phyloP scores from a whole-genome alignment of 1,140 invertebrate genomes.

The Ostrea denselamellosa region DNA sequence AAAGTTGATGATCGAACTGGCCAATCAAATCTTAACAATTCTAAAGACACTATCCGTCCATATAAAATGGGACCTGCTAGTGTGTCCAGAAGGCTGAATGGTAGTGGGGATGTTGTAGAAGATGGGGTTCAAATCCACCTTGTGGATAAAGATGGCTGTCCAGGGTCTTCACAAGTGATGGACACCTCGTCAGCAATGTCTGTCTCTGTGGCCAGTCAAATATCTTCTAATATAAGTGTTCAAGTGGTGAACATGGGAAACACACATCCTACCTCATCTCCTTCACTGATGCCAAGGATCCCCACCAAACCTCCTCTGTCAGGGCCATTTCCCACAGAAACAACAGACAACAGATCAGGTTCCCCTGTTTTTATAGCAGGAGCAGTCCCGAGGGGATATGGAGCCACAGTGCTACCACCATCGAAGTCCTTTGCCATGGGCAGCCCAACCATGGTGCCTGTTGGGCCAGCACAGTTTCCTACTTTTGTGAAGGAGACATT shows the following conservation, averaged over 20 bases:
- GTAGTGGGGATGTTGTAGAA: slow-evolving; percentile 42
- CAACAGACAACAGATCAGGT: neutral
- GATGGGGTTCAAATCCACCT: slow-evolving; percentile 41
- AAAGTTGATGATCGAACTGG: slow-evolving; percentile 42
- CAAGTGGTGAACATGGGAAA: slow-evolving; percentile 38
- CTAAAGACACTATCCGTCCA: slow-evolving; percentile 27
- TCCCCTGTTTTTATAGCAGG: neutral
- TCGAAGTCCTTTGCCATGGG: slow-evolving; percentile 45
- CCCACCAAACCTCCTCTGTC: slow-evolving; percentile 43
- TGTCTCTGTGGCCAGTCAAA: slow-evolving; percentile 42
- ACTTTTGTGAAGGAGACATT: slow-evolving; percentile 7
- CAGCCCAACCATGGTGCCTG: slow-evolving; percentile 33
- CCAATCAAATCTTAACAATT: slow-evolving; percentile 35
- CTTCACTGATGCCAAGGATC: slow-evolving; percentile 12
- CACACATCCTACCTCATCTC: slow-evolving; percentile 41
- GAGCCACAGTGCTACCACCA: slow-evolving; percentile 7
- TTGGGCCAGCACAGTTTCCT: neutral
- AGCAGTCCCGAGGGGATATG: slow-evolving; percentile 1
- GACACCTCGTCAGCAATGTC: slow-evolving; percentile 37
- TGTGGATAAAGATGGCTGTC: slow-evolving; percentile 37
- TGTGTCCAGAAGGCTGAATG: slow-evolving; percentile 26
- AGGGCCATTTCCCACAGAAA: neutral
- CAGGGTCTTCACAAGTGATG: slow-evolving; percentile 9
- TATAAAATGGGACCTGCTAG: slow-evolving; percentile 41
- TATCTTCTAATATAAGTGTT: slow-evolving; percentile 30